A percentile compares a stretch with the other conserved stretches of the same genome.
Conservation (phyloP, 2,888 invertebrate genomes). For the Pseudeuparius sepicola region DNA sequence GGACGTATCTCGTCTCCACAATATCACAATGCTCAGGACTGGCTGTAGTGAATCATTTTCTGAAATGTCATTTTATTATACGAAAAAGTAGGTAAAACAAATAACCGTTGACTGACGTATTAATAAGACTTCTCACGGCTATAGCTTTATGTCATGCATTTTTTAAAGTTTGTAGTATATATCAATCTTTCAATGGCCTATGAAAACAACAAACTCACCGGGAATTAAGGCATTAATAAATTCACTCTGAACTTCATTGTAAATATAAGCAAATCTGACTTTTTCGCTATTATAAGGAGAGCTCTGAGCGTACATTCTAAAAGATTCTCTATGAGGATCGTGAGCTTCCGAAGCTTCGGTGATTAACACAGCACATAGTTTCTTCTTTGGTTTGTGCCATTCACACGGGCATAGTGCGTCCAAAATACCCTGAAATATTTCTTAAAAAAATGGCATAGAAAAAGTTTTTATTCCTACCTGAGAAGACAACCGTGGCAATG, state of each 20-base stretch:
- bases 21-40: constrained; percentile 69
- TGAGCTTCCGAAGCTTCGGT: constrained; percentile 52
- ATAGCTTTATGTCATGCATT: too few species aligned
- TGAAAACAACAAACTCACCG: constrained; percentile 36
- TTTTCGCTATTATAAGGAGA: constrained; percentile 42
- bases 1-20: constrained; percentile 82
- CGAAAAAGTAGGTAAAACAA: constrained; percentile 8
- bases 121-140: too few species aligned
- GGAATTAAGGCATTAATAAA: constrained; percentile 68
- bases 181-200: background rate
- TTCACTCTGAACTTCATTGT: constrained; percentile 70
- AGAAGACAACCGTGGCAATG: constrained; percentile 83
- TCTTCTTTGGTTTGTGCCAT: constrained; percentile 66
- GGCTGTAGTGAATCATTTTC: constrained; percentile 54
- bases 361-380: constrained; percentile 70
- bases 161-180: too few species aligned
- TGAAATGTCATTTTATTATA: too few species aligned
- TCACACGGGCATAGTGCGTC: constrained; percentile 85
- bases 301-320: constrained; percentile 61
- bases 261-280: constrained; percentile 82
- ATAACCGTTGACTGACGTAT: too few species aligned
- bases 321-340: constrained; percentile 53
- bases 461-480: constrained; percentile 64
- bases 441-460: constrained; percentile 28
- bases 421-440: constrained; percentile 49